Percentiles rank a stretch among this genome's conserved stretches.
phyloP scores from a whole-genome alignment of 2,113 vertebrate genomes.

The Platichthys flesus region DNA sequence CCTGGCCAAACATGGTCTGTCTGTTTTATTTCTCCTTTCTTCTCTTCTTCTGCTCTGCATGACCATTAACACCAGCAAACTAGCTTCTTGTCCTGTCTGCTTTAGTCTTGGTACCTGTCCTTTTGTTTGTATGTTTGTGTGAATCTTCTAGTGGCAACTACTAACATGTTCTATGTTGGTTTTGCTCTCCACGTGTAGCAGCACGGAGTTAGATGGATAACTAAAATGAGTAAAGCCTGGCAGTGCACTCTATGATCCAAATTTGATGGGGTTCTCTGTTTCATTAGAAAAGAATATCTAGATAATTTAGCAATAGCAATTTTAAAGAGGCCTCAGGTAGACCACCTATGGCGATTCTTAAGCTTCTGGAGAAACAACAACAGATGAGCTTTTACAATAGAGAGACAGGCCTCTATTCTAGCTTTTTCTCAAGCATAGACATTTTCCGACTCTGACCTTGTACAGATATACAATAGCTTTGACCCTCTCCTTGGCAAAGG shows the following conservation, averaged over 20 bases:
- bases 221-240: slow-evolving; percentile 9
- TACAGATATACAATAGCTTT: not conserved
- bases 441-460: slow-evolving; percentile 21
- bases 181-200: slow-evolving; percentile 19
- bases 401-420: not conserved
- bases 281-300: not conserved
- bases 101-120: slow-evolving; percentile 39
- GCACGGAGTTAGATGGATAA: slow-evolving; percentile 7
- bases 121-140: slow-evolving; percentile 42
- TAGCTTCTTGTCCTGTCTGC: slow-evolving; percentile 63
- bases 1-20: slow-evolving; percentile 60
- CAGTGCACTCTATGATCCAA: not conserved
- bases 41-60: slow-evolving; percentile 70
- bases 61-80: slow-evolving; percentile 63
- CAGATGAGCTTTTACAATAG: not conserved
- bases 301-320: not conserved
- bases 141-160: slow-evolving; percentile 37
- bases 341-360: not conserved
- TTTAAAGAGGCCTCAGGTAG: not conserved
- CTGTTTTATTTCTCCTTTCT: slow-evolving; percentile 44
- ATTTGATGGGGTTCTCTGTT: not conserved
- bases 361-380: slow-evolving; percentile 3
- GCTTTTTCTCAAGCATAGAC: not conserved
- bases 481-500: slow-evolving; percentile 5
- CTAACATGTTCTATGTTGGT: slow-evolving; percentile 10